Conservation (phyloP, 2,888 invertebrate species). For the Agapostemon virescens region DNA sequence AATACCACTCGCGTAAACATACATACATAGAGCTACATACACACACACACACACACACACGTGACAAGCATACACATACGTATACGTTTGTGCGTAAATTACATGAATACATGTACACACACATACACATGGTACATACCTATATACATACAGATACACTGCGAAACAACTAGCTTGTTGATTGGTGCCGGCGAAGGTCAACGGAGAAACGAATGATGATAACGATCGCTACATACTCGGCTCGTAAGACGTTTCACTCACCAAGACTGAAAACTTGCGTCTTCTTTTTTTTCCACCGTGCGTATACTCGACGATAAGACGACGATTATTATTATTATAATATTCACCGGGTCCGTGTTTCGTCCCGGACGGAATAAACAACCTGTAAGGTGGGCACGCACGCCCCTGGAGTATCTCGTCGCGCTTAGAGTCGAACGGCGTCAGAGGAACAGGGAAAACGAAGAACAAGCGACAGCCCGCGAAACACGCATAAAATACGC, state of each 20-base stretch:
- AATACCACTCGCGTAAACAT: constrained; percentile 22
- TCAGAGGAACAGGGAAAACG: constrained; percentile 1
- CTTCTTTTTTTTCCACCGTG: constrained; percentile 28
- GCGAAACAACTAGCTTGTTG: constrained; percentile 42
- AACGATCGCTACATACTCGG: constrained; percentile 23
- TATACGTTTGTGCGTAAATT: not conserved
- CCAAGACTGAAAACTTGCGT: constrained; percentile 45
- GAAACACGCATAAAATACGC: constrained; percentile 18
- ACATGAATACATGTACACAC: not conserved
- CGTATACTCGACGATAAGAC: constrained; percentile 22
- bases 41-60: not conserved
- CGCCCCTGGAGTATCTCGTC: constrained; percentile 51
- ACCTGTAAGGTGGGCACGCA: constrained; percentile 39
- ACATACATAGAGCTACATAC: not conserved
- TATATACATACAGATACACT: constrained; percentile 22
- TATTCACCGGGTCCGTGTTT: constrained; percentile 41
- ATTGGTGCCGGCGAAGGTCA: constrained; percentile 25
- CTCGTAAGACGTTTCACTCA: constrained; percentile 49
- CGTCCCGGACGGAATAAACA: constrained; percentile 39
- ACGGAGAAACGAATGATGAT: constrained; percentile 12
- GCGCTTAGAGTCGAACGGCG: constrained; percentile 45
- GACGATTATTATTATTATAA: constrained; percentile 15
- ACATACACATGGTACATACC: not conserved
- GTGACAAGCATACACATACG: not conserved
- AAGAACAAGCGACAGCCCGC: not conserved